Evolutionary conservation across 92 coral and sea anemone genomes (phyloP), one percentile per base, ranked within the genome.

Genomic region (Phenganax subtilis): DNA sequence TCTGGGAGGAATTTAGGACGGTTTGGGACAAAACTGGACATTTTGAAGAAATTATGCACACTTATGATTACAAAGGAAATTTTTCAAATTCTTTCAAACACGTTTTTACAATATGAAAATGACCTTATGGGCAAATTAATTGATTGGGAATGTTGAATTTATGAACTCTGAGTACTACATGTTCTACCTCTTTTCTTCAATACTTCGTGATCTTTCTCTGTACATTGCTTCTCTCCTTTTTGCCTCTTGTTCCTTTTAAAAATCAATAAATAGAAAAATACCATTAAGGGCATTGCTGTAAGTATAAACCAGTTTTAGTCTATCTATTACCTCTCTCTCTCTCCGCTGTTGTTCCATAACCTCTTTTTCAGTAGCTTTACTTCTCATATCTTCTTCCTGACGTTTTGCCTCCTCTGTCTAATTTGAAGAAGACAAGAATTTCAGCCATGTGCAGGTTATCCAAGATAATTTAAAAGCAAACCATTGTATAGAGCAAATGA

Each of bases 171-270:
- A 1, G 47, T 5, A 37, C 47, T 37, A 37, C 2, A 37, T 37
- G 47, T 37, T 4, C 15, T 20, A 53, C 77, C 77, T 73, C 77
- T 73, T 73, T 54, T 55, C 77, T 29, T 94, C 97, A 77, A 94
- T 94, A 55, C 96, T 92, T 72, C 85, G 83, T 56, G 98, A 87
- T 59, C 98, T 87, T 57, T 83, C 98, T 84, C 96, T 87, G 47
- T 84, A 89, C 44, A 77, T 70, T 30, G 77, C 86, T 2, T 94
- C 98, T 86, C 98, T 84, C 66, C 30, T 47, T 25, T 89, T 87
- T 68, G 93, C 92, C 52, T 92, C 98, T 81, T 90, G 86, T 51
- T 89, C 90, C 98, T 94, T 57, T 31, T 65, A 82, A 66, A 27
- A 37, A 52, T 11, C 58, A 74, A 58, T 11, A 56, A 1, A 47